A percentile compares a stretch with the other conserved stretches of the same genome.
phyloP scores from a whole-genome alignment of 2,113 vertebrate species.

The Salvelinus namaycush region DNA sequence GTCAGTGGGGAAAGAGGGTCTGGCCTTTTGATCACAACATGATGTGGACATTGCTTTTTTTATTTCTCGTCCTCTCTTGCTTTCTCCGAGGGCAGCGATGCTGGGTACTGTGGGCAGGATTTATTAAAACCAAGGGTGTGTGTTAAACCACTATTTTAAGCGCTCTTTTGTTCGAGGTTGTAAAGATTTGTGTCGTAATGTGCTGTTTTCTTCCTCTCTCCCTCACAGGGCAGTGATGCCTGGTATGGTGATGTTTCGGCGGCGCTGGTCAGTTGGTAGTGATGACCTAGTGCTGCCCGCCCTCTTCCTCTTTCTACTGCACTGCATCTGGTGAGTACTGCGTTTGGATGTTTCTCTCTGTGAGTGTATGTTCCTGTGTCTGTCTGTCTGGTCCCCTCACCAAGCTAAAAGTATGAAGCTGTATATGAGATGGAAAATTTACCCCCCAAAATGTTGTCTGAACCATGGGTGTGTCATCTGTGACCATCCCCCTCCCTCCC shows the following conservation, averaged over 20 bases:
- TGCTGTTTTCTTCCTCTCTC: neutral
- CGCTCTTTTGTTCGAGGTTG: neutral
- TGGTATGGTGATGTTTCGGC: slow-evolving; percentile 98
- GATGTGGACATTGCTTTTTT: slow-evolving; percentile 9
- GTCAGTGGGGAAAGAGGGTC: slow-evolving; percentile 1
- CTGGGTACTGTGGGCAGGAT: neutral
- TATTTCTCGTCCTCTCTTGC: neutral
- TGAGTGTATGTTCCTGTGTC: too few species aligned
- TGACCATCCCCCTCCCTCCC: neutral
- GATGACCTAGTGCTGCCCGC: slow-evolving; percentile 99
- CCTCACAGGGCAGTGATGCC: slow-evolving; percentile 83
- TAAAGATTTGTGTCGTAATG: neutral
- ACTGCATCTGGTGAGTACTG: slow-evolving; percentile 89
- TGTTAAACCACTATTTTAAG: neutral
- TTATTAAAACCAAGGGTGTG: neutral
- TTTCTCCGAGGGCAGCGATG: neutral
- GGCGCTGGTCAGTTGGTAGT: slow-evolving; percentile 99
- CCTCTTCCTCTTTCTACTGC: slow-evolving; percentile 95
- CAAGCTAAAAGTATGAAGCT: too few species aligned
- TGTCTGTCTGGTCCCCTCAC: too few species aligned
- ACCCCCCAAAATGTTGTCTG: neutral
- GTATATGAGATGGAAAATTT: neutral
- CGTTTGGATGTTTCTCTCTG: too few species aligned
- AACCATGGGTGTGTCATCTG: neutral
- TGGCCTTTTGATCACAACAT: too few species aligned